Conservation (phyloP, 2,888 invertebrate genomes). For the Azorinus chamasolen region DNA sequence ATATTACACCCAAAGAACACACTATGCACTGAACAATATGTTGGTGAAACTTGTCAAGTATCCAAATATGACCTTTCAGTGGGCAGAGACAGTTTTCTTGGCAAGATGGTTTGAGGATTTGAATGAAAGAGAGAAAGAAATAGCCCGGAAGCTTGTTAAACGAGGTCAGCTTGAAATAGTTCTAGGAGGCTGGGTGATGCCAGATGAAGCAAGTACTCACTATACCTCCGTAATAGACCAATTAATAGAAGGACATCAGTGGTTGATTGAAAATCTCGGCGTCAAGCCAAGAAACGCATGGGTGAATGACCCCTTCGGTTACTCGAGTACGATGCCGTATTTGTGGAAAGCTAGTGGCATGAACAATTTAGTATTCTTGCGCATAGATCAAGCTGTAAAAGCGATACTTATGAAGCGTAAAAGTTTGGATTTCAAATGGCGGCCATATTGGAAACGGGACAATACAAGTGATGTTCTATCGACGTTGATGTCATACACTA, state of each 20-base stretch:
- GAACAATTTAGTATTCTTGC: slow-evolving; percentile 74
- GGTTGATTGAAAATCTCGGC: slow-evolving; percentile 53
- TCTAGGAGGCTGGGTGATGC: slow-evolving; percentile 79
- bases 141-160: slow-evolving; percentile 31
- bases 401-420: slow-evolving; percentile 91
- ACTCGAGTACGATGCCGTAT: slow-evolving; percentile 78
- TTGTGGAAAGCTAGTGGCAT: slow-evolving; percentile 76
- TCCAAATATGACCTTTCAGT: slow-evolving; percentile 88
- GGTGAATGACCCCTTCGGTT: slow-evolving; percentile 82
- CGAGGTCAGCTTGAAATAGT: slow-evolving; percentile 77
- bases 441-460: slow-evolving; percentile 89
- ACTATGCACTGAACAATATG: slow-evolving; percentile 95
- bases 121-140: slow-evolving; percentile 44
- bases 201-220: slow-evolving; percentile 67
- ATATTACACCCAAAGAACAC: slow-evolving; percentile 93
- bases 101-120: slow-evolving; percentile 77
- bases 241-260: slow-evolving; percentile 81
- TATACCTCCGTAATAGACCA: slow-evolving; percentile 77
- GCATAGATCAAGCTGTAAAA: slow-evolving; percentile 93
- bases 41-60: slow-evolving; percentile 93
- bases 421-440: slow-evolving; percentile 95
- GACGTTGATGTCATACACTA: slow-evolving; percentile 98
- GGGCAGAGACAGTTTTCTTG: slow-evolving; percentile 81
- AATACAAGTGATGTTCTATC: slow-evolving; percentile 90
- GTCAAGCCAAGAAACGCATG: slow-evolving; percentile 76